phyloP scores from a whole-genome alignment of 2,797 vertebrate species.

The Mus spretus region DNA sequence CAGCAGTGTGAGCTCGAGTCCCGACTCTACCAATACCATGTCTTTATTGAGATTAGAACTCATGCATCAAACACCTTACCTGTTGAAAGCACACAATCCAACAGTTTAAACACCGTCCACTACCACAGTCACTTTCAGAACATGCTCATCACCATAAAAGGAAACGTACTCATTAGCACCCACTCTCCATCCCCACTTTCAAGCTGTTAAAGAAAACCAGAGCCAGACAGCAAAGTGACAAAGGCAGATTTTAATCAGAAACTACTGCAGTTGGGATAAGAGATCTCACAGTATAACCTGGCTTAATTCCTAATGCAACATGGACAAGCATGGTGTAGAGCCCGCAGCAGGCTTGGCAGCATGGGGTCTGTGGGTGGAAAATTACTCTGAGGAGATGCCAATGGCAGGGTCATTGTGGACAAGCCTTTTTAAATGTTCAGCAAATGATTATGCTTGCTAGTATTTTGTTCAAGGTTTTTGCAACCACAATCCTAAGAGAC shows the following conservation, averaged over 20 bases:
- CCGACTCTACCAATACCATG: not conserved
- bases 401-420: slow-evolving; percentile 4
- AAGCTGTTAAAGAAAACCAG: slow-evolving; percentile 56
- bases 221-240: slow-evolving; percentile 12
- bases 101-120: not conserved
- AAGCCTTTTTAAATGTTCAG: slow-evolving; percentile 63
- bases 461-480: slow-evolving; percentile 54
- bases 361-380: not conserved
- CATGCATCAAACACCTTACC: slow-evolving; percentile 1
- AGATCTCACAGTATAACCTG: slow-evolving; percentile 21
- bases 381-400: slow-evolving; percentile 32
- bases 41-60: slow-evolving; percentile 60
- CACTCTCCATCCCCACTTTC: slow-evolving; percentile 29
- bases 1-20: slow-evolving; percentile 1
- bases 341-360: not conserved
- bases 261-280: slow-evolving; percentile 20
- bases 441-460: slow-evolving; percentile 34
- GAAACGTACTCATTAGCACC: slow-evolving; percentile 40
- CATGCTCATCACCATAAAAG: slow-evolving; percentile 54
- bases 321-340: slow-evolving; percentile 10
- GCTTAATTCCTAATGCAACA: slow-evolving; percentile 46
- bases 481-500: slow-evolving; percentile 30
- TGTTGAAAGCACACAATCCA: slow-evolving; percentile 47
- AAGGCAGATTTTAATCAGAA: slow-evolving; percentile 65
- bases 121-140: slow-evolving; percentile 52